Percentiles rank a stretch among this genome's conserved stretches.
Evolutionary conservation across 2,888 invertebrate species (phyloP).

Genomic region (Baccha elongata): DNA sequence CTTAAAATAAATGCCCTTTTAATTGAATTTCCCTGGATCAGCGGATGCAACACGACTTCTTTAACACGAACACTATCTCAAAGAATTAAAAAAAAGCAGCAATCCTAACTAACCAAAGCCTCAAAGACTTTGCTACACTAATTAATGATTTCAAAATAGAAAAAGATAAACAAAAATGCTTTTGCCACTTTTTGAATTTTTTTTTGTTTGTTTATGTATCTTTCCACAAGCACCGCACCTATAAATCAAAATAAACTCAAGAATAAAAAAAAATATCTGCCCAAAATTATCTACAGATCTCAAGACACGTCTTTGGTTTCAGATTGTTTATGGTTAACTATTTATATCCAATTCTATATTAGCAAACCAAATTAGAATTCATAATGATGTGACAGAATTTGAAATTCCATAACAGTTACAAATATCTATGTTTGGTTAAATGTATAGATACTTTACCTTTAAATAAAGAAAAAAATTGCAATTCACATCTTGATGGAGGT

Average conservation of each 20-base stretch:
- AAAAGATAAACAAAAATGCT: slow-evolving; percentile 23
- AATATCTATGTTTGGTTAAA: slow-evolving; percentile 48
- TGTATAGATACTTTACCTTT: slow-evolving; percentile 12
- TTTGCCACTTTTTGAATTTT: slow-evolving; percentile 23
- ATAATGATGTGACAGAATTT: slow-evolving; percentile 42
- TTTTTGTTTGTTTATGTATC: slow-evolving; percentile 22
- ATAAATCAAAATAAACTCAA: slow-evolving; percentile 59
- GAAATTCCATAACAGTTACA: slow-evolving; percentile 47
- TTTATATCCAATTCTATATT: slow-evolving; percentile 1
- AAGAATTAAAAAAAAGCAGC: too few species aligned
- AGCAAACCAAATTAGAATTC: slow-evolving; percentile 44
- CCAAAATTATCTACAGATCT: slow-evolving; percentile 33
- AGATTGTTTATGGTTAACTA: slow-evolving; percentile 21
- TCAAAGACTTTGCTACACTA: slow-evolving; percentile 16
- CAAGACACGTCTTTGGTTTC: slow-evolving; percentile 8
- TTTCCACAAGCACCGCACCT: slow-evolving; percentile 56
- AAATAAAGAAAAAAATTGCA: slow-evolving; percentile 32
- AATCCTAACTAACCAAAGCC: slow-evolving; percentile 1
- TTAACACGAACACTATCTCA: background rate
- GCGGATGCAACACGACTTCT: background rate
- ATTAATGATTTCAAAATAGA: slow-evolving; percentile 15
- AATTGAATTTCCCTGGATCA: background rate
- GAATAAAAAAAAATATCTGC: slow-evolving; percentile 10
- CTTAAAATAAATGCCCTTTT: slow-evolving; percentile 31
- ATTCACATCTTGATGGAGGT: slow-evolving; percentile 45